Base-by-base conservation (phyloP, 2,797 vertebrate genomes). In the Anas flavirostris region DNA sequence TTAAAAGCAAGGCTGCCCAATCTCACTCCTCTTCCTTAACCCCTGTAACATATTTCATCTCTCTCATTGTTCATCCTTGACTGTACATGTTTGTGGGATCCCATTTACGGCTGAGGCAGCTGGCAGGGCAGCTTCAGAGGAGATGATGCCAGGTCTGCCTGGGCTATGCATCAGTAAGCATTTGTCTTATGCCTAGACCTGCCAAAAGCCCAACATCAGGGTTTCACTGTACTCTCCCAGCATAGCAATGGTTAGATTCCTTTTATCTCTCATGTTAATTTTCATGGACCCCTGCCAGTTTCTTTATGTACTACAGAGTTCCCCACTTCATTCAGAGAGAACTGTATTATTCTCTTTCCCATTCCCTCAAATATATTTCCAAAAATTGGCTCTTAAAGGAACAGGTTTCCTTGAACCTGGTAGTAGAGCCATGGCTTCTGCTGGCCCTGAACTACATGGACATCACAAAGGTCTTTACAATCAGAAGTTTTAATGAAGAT, bases 201-300 rank as follows among this genome's bases (percentile, higher is more conserved):
- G 97, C 95, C 95, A 88, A 83, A 93, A 96, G 21, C 94, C 83
- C 83, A 90, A 64, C 77, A 95, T 41, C 86, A 91, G 84, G 77
- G 72, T 93, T 97, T 94, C 81, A 23, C 56, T 93, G 35, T 92
- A 83, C 84, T 95, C 94, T 93, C 89, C 92, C 82, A 96, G 82
- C 84, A 96, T 83, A 94, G 92, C 81, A 94, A 93, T 84, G 66
- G 88, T 95, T 93, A 86, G 89, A 95, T 93, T 81, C 73, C 92
- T 95, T 95, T 95, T 95, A 94, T 96, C 94, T 97, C 86, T 56
- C 63, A 88, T 93, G 80, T 79, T 90, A 97, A 95, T 94, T 95
- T 96, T 91, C 83, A 59, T 91, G 93, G 77, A 77, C 15, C 33
- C 23, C 60, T 90, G 94, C 93, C 94, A 96, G 67, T 66, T 95